These are phyloP conservation scores for Ophthalmolycus amberensis DNA, from an alignment of 2,113 vertebrate species.

Conservation along the genomic window DNA sequence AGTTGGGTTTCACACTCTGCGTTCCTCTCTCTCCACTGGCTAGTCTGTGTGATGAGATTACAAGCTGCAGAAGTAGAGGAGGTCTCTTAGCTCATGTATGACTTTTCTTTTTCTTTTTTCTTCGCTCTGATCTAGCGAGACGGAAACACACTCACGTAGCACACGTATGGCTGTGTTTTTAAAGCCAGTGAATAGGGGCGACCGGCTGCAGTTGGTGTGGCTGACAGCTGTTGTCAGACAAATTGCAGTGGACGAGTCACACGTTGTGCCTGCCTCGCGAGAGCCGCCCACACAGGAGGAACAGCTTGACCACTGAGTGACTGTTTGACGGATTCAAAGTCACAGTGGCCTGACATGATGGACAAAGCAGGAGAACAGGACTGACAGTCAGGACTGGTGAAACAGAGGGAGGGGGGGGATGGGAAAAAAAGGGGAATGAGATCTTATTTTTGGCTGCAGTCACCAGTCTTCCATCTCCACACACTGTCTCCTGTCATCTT, in stretches of 20 bases:
- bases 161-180: not conserved
- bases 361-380: conserved; percentile 35
- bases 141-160: conserved; percentile 2
- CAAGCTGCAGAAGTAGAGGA: conserved; percentile 32
- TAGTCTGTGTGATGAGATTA: conserved; percentile 32
- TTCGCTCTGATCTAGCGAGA: conserved; percentile 1
- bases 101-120: not conserved
- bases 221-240: conserved; percentile 40
- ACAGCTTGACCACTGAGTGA: conserved; percentile 40
- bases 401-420: not conserved
- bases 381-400: conserved; percentile 12
- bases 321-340: conserved; percentile 51
- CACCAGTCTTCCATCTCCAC: not conserved
- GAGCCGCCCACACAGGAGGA: conserved; percentile 3
- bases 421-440: not conserved
- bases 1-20: not conserved
- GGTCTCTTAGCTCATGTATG: conserved; percentile 23
- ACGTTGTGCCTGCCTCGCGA: conserved; percentile 18
- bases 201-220: not conserved
- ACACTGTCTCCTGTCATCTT: not conserved
- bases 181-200: not conserved
- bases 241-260: conserved; percentile 27
- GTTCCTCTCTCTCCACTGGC: conserved; percentile 7
- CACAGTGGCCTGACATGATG: conserved; percentile 46
- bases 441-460: conserved; percentile 32